Evolutionary conservation across 2,113 vertebrate genomes (phyloP).

Genomic region (Mola mola): DNA sequence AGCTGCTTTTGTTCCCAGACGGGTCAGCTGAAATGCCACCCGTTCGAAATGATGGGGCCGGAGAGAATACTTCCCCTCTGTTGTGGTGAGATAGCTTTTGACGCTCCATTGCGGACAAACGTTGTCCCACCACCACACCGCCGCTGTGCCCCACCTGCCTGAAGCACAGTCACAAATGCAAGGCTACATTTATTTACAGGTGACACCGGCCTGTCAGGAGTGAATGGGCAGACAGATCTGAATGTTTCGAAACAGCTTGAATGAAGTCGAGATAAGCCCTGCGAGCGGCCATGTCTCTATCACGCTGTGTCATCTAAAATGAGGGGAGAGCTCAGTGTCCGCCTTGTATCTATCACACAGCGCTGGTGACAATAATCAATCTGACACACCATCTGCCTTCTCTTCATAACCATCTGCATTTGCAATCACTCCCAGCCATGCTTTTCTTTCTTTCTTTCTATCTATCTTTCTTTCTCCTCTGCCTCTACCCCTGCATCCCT

Average conservation of each 20-base stretch:
- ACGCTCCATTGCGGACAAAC: slow-evolving; percentile 19
- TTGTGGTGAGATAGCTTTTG: slow-evolving; percentile 16
- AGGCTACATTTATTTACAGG: slow-evolving; percentile 57
- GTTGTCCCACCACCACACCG: background rate
- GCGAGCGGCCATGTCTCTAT: slow-evolving; percentile 65
- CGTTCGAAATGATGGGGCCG: slow-evolving; percentile 34
- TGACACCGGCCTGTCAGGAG: slow-evolving; percentile 59
- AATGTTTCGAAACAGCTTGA: slow-evolving; percentile 54
- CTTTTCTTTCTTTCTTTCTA: slow-evolving; percentile 26
- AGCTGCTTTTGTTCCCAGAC: slow-evolving; percentile 54
- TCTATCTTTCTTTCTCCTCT: background rate
- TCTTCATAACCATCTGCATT: slow-evolving; percentile 80
- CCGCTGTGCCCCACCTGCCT: slow-evolving; percentile 36
- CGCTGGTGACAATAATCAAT: slow-evolving; percentile 77
- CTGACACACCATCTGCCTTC: slow-evolving; percentile 80
- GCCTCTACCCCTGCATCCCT: background rate
- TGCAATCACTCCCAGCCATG: slow-evolving; percentile 62
- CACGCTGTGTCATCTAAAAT: slow-evolving; percentile 60
- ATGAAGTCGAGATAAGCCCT: slow-evolving; percentile 58
- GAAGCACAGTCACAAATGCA: slow-evolving; percentile 14
- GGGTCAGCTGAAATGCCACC: slow-evolving; percentile 56
- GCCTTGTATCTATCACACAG: slow-evolving; percentile 65
- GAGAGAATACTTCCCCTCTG: slow-evolving; percentile 39
- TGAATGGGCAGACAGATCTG: slow-evolving; percentile 43
- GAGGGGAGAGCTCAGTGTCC: slow-evolving; percentile 50